phyloP scores from a whole-genome alignment of 2,797 vertebrate species.

The Nannoperca australis region DNA sequence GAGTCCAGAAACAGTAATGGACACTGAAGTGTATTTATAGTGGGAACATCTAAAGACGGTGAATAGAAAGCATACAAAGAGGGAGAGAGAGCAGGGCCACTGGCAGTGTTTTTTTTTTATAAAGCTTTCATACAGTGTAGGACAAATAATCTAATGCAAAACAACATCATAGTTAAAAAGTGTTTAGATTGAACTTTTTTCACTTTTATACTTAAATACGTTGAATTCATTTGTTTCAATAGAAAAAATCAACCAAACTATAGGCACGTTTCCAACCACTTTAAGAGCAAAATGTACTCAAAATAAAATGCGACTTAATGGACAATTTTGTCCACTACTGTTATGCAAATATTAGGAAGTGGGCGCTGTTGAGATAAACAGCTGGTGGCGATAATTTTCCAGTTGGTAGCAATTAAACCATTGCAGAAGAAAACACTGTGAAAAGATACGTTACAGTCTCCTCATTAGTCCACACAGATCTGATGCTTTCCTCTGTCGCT shows the following conservation, averaged over 20 bases:
- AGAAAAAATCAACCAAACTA: neutral
- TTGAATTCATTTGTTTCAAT: neutral
- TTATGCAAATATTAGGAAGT: neutral
- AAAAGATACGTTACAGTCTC: too few species aligned
- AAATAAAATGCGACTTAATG: neutral
- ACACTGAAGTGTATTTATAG: conserved; percentile 77
- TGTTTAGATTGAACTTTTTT: neutral
- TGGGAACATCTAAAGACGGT: conserved; percentile 60
- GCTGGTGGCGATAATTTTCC: too few species aligned
- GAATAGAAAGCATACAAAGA: conserved; percentile 74
- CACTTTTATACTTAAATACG: neutral
- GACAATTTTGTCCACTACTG: too few species aligned
- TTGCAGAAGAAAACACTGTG: neutral
- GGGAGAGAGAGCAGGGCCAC: conserved; percentile 56
- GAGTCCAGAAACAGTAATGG: conserved; percentile 69
- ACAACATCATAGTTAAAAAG: conserved; percentile 1
- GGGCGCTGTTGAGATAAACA: too few species aligned
- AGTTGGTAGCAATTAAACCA: neutral
- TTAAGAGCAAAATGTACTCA: neutral
- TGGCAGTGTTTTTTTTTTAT: conserved; percentile 50
- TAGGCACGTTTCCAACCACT: neutral
- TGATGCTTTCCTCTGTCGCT: neutral
- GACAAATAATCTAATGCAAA: conserved; percentile 38
- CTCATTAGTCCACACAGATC: neutral
- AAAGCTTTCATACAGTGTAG: conserved; percentile 40